Conservation (phyloP, 2,888 invertebrate genomes). For the Xanthia togata region DNA sequence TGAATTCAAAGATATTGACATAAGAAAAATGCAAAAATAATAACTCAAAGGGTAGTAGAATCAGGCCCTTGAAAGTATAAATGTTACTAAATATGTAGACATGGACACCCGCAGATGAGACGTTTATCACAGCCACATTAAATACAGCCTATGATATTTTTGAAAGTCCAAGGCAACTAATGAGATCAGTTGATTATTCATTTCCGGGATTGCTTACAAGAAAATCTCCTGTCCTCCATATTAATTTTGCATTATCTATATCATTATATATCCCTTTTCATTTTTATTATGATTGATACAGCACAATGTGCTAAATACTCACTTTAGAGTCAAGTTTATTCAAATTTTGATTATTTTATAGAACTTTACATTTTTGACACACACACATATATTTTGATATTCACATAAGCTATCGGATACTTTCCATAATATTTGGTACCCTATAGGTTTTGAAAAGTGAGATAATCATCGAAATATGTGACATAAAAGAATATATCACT, state of each 20-base stretch:
- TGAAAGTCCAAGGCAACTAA: background rate
- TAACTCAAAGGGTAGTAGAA: background rate
- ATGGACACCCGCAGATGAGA: background rate
- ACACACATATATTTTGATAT: background rate
- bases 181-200: background rate
- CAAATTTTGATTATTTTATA: background rate
- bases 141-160: background rate
- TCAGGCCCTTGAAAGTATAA: background rate
- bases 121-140: background rate
- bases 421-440: background rate
- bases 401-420: background rate
- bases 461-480: background rate
- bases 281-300: slow-evolving; percentile 3
- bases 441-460: background rate
- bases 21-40: background rate
- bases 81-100: background rate
- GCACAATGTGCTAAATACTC: background rate
- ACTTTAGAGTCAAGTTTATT: background rate
- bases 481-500: background rate
- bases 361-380: too few relatives aligned
- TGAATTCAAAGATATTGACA: background rate
- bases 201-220: background rate
- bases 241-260: background rate
- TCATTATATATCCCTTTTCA: background rate
- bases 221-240: background rate